Percentiles rank a stretch among this genome's conserved stretches.
Conservation (phyloP, 2,797 vertebrate species). For the Cheirogaleus major region DNA sequence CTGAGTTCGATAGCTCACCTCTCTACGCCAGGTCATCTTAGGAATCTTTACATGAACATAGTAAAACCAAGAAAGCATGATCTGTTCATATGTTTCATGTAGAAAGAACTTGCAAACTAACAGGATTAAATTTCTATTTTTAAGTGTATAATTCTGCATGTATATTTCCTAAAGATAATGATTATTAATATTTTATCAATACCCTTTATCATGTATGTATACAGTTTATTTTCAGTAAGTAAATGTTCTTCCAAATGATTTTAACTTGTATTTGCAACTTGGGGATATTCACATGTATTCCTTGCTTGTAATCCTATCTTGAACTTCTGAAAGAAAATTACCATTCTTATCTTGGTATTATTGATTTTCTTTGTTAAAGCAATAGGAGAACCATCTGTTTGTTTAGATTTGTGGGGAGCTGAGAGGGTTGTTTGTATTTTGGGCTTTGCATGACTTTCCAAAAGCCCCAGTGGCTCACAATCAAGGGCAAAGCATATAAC, state of each 20-base stretch:
- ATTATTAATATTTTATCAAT: constrained; percentile 65
- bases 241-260: constrained; percentile 64
- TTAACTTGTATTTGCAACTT: background rate
- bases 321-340: background rate
- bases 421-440: background rate
- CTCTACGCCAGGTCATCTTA: background rate
- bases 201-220: constrained; percentile 53
- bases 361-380: background rate
- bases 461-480: background rate
- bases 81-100: constrained; percentile 36
- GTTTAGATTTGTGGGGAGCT: too few relatives aligned
- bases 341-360: background rate
- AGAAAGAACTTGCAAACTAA: constrained; percentile 53
- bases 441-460: background rate
- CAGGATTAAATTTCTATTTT: constrained; percentile 72
- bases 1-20: background rate
- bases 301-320: background rate
- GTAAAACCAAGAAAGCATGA: constrained; percentile 28
- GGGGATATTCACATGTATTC: background rate
- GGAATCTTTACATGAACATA: background rate
- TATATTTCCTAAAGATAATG: background rate
- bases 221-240: constrained; percentile 81
- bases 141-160: constrained; percentile 68
- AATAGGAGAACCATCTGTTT: background rate
- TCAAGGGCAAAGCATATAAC: background rate